Conservation (phyloP, 2,888 invertebrate species). For the Xestia c-nigrum region DNA sequence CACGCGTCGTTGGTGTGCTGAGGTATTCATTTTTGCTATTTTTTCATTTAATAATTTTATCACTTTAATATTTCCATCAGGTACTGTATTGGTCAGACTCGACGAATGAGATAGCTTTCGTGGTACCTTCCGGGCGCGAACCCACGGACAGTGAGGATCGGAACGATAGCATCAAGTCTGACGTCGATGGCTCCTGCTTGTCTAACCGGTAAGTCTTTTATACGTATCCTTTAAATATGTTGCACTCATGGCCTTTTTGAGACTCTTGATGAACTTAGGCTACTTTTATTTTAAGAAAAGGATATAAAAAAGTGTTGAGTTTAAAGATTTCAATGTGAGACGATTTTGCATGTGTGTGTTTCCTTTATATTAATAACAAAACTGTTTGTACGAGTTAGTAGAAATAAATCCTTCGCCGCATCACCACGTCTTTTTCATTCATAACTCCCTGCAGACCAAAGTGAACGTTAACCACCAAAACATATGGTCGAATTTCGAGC, state of each 20-base stretch:
- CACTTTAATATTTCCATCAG: conserved; percentile 40
- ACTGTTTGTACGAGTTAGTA: no score
- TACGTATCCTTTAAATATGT: background rate
- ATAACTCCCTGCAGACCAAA: no score
- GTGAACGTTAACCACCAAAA: no score
- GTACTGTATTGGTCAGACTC: conserved; percentile 99
- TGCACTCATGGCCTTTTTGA: background rate
- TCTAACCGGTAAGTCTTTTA: conserved; percentile 77
- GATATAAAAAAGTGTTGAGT: no score
- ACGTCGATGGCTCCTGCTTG: conserved; percentile 87
- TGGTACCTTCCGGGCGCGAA: conserved; percentile 93
- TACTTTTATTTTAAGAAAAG: no score
- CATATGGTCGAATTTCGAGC: no score
- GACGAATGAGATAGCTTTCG: conserved; percentile 98
- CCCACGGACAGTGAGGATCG: conserved; percentile 74
- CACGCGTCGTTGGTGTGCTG: background rate
- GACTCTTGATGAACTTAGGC: background rate
- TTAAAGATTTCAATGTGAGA: no score
- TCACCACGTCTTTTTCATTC: no score
- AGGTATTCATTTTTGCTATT: background rate
- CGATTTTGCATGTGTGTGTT: no score
- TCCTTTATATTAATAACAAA: no score
- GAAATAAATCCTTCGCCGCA: no score
- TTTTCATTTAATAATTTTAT: background rate
- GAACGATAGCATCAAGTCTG: conserved; percentile 83